Evolutionary conservation across 2,797 vertebrate species (phyloP), one percentile per base, ranked within the genome.

Genomic region (Poliocrania exsul): DNA sequence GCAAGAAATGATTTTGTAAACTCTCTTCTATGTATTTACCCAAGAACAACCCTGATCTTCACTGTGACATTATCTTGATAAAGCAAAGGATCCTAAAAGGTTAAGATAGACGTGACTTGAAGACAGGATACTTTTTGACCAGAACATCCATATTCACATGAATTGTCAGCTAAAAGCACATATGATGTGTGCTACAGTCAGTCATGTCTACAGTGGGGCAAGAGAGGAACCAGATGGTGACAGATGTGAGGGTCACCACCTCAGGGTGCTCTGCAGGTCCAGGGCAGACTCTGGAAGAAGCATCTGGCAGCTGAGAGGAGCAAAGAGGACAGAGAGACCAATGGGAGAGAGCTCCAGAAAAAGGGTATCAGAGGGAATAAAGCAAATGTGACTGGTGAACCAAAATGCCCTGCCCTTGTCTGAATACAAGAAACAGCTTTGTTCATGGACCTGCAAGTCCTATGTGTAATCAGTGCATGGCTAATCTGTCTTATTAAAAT

Each of bases 181-280:
- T 33, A 16, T 3, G 3, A 37, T 40, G 7, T 58, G 50, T 38
- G 38, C 64, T 61, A 44, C 81, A 26, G 8, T 49, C 83, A 85
- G 44, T 35, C 25, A 5, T 44, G 66, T 61, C 47, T 67, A 60
- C 18, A 6, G 50, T n/a, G 57, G 72, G 64, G 42, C 61, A 90
- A 88, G 81, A 89, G 74, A 69, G 50, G 81, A 57, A 94, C 42
- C 88, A 95, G 92, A 92, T 92, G 92, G 87, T 94, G 81, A 94
- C 84, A 94, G 79, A 91, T 91, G 81, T 74, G 72, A 83, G n/a
- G 73, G 42, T 70, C 77, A 91, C 38, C 62, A 88, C 91, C 87
- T 62, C 54, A 0, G 82, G 87, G 79, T 90, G 82, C 35, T 94
- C 77, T 0, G 1, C 46, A 44, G 79, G 53, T 61, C 87, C 75